Evolutionary conservation across 30 jellyfish, hydroid and myxozoan species (phyloP).

Genomic region (Aurelia aurita complex sp. Pacific): DNA sequence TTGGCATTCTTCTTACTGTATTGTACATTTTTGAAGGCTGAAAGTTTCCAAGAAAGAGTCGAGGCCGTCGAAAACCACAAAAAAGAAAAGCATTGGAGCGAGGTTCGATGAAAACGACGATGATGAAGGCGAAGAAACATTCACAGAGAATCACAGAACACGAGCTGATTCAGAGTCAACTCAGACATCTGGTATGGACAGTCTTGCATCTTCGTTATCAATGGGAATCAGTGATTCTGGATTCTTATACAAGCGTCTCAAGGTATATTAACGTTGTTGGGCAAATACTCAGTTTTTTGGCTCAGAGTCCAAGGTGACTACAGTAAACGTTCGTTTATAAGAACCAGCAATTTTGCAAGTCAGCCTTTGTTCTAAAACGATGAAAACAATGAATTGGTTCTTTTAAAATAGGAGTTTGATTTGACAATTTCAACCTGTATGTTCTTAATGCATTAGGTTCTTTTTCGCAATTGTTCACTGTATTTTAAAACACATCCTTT

Average conservation of each 20-base stretch:
- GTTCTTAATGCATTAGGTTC: too few relatives aligned
- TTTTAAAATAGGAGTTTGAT: too few relatives aligned
- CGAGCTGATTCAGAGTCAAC: slow-evolving; percentile 7
- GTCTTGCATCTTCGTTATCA: slow-evolving; percentile 49
- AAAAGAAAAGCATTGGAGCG: neutral
- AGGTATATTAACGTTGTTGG: slow-evolving; percentile 13
- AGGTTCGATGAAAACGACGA: neutral
- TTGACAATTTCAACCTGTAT: too few relatives aligned
- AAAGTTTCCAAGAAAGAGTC: slow-evolving; percentile 16
- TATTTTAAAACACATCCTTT: too few relatives aligned
- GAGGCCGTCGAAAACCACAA: neutral
- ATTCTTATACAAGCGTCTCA: slow-evolving; percentile 50
- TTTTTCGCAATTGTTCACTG: too few relatives aligned
- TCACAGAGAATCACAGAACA: neutral
- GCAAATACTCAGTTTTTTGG: too few relatives aligned
- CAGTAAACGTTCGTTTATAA: too few relatives aligned
- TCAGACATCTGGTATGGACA: slow-evolving; percentile 3
- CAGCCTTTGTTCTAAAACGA: too few relatives aligned
- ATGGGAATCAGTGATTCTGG: slow-evolving; percentile 70
- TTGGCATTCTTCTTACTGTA: neutral
- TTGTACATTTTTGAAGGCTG: neutral
- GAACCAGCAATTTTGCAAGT: too few relatives aligned
- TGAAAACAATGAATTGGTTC: too few relatives aligned
- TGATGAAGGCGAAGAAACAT: neutral
- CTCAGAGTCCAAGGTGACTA: too few relatives aligned